Evolutionary conservation across 53 echinoderm and acorn worm genomes (phyloP), one percentile per base, ranked within the genome.

Genomic region (Echinometra lucunter): DNA sequence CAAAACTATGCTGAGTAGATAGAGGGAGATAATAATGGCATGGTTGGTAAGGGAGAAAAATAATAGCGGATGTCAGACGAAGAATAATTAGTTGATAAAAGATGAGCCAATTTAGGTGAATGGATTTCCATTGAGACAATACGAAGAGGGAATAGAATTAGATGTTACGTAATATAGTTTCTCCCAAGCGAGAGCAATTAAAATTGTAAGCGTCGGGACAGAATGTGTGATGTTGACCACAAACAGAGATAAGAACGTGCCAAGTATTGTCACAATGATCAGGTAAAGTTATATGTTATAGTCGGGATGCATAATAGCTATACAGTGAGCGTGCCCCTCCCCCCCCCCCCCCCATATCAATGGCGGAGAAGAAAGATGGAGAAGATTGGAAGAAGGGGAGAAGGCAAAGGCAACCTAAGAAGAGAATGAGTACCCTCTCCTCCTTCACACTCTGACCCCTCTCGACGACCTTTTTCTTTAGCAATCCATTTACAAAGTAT

Each of bases 161-260:
- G 35, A 72, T 75, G 78, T 78, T 38, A 35, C 78, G 78, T 78
- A 78, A 78, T n/a, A n/a, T 42, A 21, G 40, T 75, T 75, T 40
- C 75, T 75, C 19, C 37, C 2, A 9, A 74, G 35, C 34, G 74
- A 74, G 35, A 37, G 37, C 74, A 35, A 74, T 74, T 30, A 74
- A 37, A 74, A 25, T 74, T 17, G 4, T 47, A 18, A 75, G 38
- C 40, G 21, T 15, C 75, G 18, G 1, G 16, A 15, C 13, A 19
- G 40, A 75, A 75, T 37, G 75, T 75, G 75, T 75, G 16, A 75
- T 75, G 42, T 78, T 6, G 38, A 42, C 78, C 78, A 78, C 42
- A 78, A 78, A 78, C 38, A 40, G 72, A 2, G 23, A 21, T 78
- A 6, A 18, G 42, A 42, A 42, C 38, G 78, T 78, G 78, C 42